phyloP scores from a whole-genome alignment of 2,113 vertebrate genomes.

The Mobula birostris region DNA sequence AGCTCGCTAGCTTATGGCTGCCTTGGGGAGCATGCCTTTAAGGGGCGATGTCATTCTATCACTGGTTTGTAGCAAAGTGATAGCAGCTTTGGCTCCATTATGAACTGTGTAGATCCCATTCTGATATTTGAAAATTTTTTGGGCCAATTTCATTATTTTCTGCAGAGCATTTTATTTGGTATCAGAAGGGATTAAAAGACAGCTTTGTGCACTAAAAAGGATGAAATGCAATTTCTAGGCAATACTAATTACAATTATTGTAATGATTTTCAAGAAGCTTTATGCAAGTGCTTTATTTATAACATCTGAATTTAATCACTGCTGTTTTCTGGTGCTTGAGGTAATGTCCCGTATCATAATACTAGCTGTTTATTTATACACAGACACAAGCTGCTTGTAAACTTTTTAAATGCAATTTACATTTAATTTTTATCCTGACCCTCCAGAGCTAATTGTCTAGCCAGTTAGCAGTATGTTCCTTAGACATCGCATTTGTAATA shows the following conservation, averaged over 20 bases:
- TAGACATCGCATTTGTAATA: background rate
- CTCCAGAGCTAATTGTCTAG: background rate
- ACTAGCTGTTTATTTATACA: background rate
- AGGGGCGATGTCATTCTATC: no score
- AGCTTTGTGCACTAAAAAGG: no score
- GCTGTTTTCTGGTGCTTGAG: background rate
- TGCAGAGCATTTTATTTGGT: no score
- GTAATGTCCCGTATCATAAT: background rate
- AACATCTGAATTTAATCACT: background rate
- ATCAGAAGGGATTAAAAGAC: no score
- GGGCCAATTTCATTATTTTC: no score
- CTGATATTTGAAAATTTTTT: no score
- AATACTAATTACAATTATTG: background rate
- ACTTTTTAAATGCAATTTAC: background rate
- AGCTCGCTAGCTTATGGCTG: no score
- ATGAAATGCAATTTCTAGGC: no score
- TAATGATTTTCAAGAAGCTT: background rate
- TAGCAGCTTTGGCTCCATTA: no score
- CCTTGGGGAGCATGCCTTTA: no score
- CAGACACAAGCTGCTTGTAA: background rate
- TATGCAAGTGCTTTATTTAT: background rate
- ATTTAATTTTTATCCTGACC: conserved; percentile 31
- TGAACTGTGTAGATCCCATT: no score
- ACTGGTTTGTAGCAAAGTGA: no score
- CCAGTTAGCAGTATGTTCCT: background rate